A percentile compares a stretch with the other conserved stretches of the same genome.
Evolutionary conservation across 2,888 invertebrate species (phyloP).

Genomic region (Gerris lacustris): DNA sequence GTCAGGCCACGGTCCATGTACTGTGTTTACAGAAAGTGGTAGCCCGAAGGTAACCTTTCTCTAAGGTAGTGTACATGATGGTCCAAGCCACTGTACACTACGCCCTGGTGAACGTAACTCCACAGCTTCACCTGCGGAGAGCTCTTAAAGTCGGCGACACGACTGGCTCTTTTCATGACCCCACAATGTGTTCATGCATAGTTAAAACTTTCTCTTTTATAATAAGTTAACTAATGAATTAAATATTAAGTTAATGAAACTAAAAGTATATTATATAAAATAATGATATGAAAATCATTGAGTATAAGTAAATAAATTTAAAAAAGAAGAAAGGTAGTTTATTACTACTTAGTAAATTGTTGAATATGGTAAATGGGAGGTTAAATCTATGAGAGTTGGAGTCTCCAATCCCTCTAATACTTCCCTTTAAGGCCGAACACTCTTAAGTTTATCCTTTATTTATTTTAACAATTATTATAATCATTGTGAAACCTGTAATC

Average conservation of each 20-base stretch:
- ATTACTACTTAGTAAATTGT: background rate
- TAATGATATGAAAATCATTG: background rate
- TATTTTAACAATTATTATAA: too few species aligned
- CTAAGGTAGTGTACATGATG: too few species aligned
- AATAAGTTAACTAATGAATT: background rate
- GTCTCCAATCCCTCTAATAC: background rate
- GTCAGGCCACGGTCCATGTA: background rate
- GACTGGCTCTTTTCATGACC: background rate
- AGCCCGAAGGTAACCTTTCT: too few species aligned
- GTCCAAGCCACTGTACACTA: too few species aligned
- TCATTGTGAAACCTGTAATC: background rate
- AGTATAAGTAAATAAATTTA: too few species aligned
- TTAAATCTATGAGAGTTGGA: background rate
- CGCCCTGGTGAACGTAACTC: too few species aligned
- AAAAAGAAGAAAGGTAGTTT: background rate
- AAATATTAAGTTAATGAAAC: background rate
- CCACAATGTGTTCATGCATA: constrained; percentile 22
- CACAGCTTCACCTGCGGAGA: too few species aligned
- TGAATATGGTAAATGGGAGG: background rate
- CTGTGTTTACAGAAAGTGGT: background rate
- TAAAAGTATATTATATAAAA: background rate
- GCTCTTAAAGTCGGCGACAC: too few species aligned
- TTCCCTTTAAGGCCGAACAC: background rate
- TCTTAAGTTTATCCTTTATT: too few species aligned
- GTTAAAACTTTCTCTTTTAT: constrained; percentile 21